phyloP scores from a whole-genome alignment of 2,888 invertebrate species.

The Luperina testacea region DNA sequence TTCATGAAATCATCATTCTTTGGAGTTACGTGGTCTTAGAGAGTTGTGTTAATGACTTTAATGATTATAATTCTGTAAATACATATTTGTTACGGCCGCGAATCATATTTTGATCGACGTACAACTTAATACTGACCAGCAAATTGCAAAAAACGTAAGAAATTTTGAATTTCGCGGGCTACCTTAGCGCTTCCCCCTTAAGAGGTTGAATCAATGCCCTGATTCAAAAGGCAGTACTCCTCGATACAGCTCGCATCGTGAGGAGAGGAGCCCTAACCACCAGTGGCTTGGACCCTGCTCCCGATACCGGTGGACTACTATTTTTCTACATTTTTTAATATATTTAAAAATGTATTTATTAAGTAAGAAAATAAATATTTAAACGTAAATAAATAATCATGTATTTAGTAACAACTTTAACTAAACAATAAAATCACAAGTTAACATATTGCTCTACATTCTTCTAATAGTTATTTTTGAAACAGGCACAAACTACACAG shows the following conservation, averaged over 20 bases:
- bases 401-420: slow-evolving; percentile 58
- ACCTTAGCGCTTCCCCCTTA: too few relatives aligned
- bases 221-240: background rate
- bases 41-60: too few relatives aligned
- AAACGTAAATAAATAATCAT: slow-evolving; percentile 44
- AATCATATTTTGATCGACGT: too few relatives aligned
- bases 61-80: too few relatives aligned
- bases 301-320: background rate
- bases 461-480: slow-evolving; percentile 31
- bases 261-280: too few relatives aligned
- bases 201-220: background rate
- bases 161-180: too few relatives aligned
- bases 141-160: too few relatives aligned
- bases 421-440: slow-evolving; percentile 62
- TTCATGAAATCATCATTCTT: too few relatives aligned
- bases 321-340: background rate
- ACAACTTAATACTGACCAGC: too few relatives aligned
- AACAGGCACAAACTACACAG: slow-evolving; percentile 29
- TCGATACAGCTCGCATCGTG: background rate
- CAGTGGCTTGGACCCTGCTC: too few relatives aligned
- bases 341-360: background rate
- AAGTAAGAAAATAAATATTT: background rate
- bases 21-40: too few relatives aligned
- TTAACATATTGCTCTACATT: slow-evolving; percentile 53
- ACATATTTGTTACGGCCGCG: too few relatives aligned